Conservation (phyloP, 2,797 vertebrate species). For the Etheostoma perlongum region DNA sequence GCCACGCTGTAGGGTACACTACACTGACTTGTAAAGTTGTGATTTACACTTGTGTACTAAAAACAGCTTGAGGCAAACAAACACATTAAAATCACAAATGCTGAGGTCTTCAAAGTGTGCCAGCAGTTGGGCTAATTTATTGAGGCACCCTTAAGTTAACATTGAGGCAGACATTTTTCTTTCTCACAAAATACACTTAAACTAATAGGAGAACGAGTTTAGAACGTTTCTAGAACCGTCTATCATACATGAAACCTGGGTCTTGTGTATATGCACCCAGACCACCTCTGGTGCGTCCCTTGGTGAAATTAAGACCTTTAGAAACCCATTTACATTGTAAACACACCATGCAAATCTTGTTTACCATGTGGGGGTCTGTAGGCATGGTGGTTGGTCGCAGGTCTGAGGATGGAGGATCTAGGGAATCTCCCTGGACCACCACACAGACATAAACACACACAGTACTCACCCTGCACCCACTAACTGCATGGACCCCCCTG, state of each 20-base stretch:
- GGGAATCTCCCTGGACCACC: conserved; percentile 59
- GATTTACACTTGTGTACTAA: conserved; percentile 78
- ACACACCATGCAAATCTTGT: conserved; percentile 77
- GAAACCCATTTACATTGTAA: conserved; percentile 79
- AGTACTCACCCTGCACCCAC: conserved; percentile 66
- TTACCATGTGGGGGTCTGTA: conserved; percentile 71
- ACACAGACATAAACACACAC: conserved; percentile 59
- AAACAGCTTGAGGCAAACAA: conserved; percentile 81
- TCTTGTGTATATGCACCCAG: conserved; percentile 24
- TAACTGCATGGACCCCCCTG: conserved; percentile 67
- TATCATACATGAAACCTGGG: conserved; percentile 7
- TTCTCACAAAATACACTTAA: conserved; percentile 32
- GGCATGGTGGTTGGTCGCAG: conserved; percentile 40
- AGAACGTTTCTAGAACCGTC: not conserved
- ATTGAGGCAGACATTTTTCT: conserved; percentile 39
- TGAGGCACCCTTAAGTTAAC: conserved; percentile 44
- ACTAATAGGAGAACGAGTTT: conserved; percentile 11
- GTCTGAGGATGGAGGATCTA: conserved; percentile 49
- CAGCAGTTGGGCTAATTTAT: conserved; percentile 56
- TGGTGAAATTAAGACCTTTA: conserved; percentile 70
- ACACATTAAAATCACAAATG: conserved; percentile 72
- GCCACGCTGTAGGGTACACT: conserved; percentile 54
- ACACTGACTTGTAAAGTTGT: conserved; percentile 74
- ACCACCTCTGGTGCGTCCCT: conserved; percentile 56
- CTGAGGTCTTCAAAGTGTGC: conserved; percentile 61